phyloP scores from a whole-genome alignment of 2,113 vertebrate species.

The Isurus oxyrinchus region DNA sequence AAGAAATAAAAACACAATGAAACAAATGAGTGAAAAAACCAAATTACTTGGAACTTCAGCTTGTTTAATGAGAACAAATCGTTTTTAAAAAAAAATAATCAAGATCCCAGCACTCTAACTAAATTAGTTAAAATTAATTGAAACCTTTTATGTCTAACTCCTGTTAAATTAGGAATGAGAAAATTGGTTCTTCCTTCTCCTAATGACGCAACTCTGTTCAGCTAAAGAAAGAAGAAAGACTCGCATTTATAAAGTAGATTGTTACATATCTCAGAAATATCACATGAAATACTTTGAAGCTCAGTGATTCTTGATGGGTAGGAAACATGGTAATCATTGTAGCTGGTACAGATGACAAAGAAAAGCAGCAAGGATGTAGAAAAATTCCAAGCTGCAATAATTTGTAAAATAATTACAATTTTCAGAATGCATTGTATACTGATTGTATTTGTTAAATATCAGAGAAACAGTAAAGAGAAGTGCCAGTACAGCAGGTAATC shows the following conservation, averaged over 20 bases:
- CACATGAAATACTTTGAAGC: conserved; percentile 4
- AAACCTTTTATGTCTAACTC: conserved; percentile 7
- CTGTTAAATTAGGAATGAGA: conserved; percentile 27
- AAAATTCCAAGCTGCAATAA: background rate
- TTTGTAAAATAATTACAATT: background rate
- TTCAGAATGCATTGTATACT: background rate
- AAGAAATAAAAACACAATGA: conserved; percentile 24
- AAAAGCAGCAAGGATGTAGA: background rate
- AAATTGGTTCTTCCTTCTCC: background rate
- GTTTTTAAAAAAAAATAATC: background rate
- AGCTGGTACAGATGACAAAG: background rate
- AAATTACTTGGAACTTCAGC: background rate
- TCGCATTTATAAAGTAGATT: background rate
- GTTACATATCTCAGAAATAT: conserved; percentile 13
- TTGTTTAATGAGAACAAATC: conserved; percentile 28
- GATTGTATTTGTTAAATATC: background rate
- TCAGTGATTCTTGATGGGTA: background rate
- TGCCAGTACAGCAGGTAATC: background rate
- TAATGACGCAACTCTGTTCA: background rate
- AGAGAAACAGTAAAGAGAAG: background rate
- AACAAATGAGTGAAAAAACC: background rate
- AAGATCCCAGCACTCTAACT: background rate
- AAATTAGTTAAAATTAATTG: conserved; percentile 25
- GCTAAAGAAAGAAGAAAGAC: background rate
- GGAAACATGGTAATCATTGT: background rate